These are phyloP conservation scores for Argyra leucocephala DNA, from an alignment of 2,888 invertebrate genomes.

Conservation along the genomic window DNA sequence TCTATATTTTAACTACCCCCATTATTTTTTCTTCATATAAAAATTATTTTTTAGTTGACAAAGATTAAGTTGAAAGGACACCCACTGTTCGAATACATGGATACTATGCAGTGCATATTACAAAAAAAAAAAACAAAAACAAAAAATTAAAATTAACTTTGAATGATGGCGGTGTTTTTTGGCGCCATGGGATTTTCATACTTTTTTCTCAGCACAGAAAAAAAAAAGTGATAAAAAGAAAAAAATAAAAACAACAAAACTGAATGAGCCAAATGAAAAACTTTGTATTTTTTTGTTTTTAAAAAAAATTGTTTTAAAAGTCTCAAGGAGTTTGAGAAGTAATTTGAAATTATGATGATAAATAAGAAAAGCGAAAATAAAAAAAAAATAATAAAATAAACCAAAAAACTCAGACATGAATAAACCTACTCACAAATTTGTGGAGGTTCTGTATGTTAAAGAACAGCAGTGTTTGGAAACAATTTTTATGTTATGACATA, in stretches of 20 bases:
- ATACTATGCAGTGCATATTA: not conserved
- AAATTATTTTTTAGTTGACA: too few species aligned
- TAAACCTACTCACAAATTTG: too few species aligned
- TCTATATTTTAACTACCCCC: not conserved
- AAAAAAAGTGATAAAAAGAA: too few species aligned
- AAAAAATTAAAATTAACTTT: not conserved
- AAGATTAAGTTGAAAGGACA: not conserved
- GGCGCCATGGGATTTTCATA: not conserved
- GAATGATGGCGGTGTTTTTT: not conserved
- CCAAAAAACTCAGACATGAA: too few species aligned
- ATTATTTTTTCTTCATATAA: not conserved
- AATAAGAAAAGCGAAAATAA: not conserved
- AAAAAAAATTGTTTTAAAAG: not conserved
- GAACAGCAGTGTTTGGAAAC: too few species aligned
- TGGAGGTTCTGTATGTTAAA: too few species aligned
- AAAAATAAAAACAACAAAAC: not conserved
- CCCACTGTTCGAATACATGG: not conserved
- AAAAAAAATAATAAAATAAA: not conserved
- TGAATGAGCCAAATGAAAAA: not conserved
- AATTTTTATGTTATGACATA: too few species aligned
- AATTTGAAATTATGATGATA: slow-evolving; percentile 1
- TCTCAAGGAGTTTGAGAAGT: not conserved
- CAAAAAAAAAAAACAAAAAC: too few species aligned
- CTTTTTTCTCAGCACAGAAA: not conserved
- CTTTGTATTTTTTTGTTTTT: not conserved